These are phyloP conservation scores for Pandion haliaetus DNA, from an alignment of 2,113 vertebrate species.

Conservation along the genomic window DNA sequence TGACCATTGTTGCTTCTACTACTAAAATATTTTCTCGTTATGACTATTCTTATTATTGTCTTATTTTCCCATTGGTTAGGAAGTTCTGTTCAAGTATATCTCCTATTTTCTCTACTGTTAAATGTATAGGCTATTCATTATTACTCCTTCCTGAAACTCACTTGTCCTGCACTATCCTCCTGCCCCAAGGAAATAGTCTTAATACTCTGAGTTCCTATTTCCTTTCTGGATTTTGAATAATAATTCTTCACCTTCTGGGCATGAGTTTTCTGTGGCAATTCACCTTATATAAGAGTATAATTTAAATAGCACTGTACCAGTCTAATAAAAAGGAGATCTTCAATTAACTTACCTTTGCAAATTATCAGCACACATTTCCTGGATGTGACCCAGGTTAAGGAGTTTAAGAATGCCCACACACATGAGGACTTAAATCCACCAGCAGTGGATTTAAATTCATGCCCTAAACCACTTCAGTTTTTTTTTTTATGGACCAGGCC, in stretches of 20 bases:
- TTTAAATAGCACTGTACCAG: neutral
- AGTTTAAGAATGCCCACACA: neutral
- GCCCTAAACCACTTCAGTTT: neutral
- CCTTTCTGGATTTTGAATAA: neutral
- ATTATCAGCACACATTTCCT: neutral
- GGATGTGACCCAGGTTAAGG: neutral
- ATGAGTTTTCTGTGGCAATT: neutral
- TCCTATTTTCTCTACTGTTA: neutral
- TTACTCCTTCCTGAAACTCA: neutral
- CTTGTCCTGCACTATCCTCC: neutral
- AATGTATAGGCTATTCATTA: neutral
- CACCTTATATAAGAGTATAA: neutral
- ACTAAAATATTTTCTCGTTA: neutral
- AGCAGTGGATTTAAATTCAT: neutral
- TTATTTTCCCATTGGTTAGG: neutral
- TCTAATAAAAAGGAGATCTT: neutral
- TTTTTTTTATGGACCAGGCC: neutral
- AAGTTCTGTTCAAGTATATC: neutral
- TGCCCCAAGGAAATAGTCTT: neutral
- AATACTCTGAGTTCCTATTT: neutral
- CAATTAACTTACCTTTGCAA: neutral
- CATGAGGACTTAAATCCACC: neutral
- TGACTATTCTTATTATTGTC: neutral
- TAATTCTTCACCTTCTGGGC: neutral
- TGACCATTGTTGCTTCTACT: neutral